These are phyloP conservation scores for Lordiphosa andalusiaca DNA, from an alignment of 2,888 invertebrate genomes.

Conservation along the genomic window DNA sequence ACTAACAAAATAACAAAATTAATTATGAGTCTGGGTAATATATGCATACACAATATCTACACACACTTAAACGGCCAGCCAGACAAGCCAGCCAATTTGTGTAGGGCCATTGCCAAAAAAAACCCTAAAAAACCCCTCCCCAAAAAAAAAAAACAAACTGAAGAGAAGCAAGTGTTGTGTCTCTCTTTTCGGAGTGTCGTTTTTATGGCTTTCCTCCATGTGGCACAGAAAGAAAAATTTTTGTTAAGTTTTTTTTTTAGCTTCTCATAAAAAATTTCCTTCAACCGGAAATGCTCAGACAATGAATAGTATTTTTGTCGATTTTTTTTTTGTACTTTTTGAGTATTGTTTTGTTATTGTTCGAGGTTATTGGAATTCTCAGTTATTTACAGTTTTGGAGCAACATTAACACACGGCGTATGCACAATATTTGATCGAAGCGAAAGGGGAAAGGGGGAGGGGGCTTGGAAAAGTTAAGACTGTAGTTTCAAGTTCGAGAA, in stretches of 20 bases:
- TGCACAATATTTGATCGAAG: conserved; percentile 48
- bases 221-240: conserved; percentile 31
- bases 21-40: conserved; percentile 52
- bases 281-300: conserved; percentile 63
- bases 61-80: conserved; percentile 14
- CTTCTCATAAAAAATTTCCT: conserved; percentile 69
- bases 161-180: conserved; percentile 1
- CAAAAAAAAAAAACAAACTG: conserved; percentile 1
- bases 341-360: conserved; percentile 1
- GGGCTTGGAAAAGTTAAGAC: too few species aligned
- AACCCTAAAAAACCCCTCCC: too few species aligned
- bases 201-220: conserved; percentile 10
- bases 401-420: conserved; percentile 49
- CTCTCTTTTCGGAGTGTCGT: not conserved
- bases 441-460: too few species aligned
- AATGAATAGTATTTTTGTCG: conserved; percentile 40
- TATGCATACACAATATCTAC: conserved; percentile 42
- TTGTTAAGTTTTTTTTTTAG: conserved; percentile 14
- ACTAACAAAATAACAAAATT: conserved; percentile 41
- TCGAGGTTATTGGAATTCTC: not conserved
- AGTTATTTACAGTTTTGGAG: conserved; percentile 59
- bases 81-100: conserved; percentile 65
- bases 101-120: conserved; percentile 64
- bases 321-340: conserved; percentile 3
- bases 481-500: too few species aligned